Evolutionary conservation across 2,888 invertebrate genomes (phyloP).

Genomic region (Acleris holmiana): DNA sequence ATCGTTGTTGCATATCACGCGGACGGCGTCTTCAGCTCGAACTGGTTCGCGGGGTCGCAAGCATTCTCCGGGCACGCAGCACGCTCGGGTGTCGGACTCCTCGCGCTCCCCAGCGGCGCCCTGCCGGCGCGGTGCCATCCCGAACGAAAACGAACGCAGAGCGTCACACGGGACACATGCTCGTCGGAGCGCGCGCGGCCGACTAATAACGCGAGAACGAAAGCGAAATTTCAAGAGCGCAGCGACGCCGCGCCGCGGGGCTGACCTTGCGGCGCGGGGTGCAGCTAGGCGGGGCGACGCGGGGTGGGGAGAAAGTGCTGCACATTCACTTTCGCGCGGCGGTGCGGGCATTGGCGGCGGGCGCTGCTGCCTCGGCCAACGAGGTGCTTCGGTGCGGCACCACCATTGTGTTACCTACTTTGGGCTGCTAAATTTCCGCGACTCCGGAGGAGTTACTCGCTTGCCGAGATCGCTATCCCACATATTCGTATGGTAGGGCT

Average conservation of each 20-base stretch:
- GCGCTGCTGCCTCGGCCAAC: constrained; percentile 50
- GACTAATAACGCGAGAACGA: constrained; percentile 86
- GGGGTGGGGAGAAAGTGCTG: constrained; percentile 82
- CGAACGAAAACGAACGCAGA: constrained; percentile 79
- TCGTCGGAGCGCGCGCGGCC: constrained; percentile 84
- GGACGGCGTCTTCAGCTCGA: constrained; percentile 90
- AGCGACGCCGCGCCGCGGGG: constrained; percentile 74
- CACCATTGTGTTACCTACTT: neutral
- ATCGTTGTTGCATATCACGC: constrained; percentile 97
- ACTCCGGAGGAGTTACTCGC: no score
- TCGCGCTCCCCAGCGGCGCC: constrained; percentile 79
- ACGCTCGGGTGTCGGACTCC: constrained; percentile 84
- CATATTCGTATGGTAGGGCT: no score
- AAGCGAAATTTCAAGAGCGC: constrained; percentile 89
- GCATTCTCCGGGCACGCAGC: constrained; percentile 94
- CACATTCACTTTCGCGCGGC: constrained; percentile 79
- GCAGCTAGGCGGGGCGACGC: constrained; percentile 52
- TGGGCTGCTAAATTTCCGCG: no score
- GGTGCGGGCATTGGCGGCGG: constrained; percentile 58
- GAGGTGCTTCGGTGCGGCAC: constrained; percentile 7
- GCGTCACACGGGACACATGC: constrained; percentile 85
- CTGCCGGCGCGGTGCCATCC: constrained; percentile 82
- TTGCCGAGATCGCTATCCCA: no score
- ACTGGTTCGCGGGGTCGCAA: constrained; percentile 88
- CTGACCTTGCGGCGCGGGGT: constrained; percentile 70